These are phyloP conservation scores for Cosmorhoe ocellata DNA, from an alignment of 2,888 invertebrate genomes.

Conservation along the genomic window DNA sequence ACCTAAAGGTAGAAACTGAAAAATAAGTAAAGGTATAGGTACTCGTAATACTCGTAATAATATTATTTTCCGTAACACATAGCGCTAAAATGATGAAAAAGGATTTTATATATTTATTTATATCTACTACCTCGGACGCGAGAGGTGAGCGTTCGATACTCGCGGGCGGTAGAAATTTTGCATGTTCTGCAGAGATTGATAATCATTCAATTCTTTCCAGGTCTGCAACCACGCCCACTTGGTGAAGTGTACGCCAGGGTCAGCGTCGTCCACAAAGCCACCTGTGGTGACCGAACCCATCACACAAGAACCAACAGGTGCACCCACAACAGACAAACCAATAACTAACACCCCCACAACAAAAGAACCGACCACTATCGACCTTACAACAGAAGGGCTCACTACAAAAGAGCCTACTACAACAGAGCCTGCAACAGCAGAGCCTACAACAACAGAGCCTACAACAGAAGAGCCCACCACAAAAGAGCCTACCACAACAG, in stretches of 20 bases:
- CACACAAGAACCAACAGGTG: slow-evolving; percentile 2
- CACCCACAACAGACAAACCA: slow-evolving; percentile 2
- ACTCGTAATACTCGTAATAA: too few species aligned
- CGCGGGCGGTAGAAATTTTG: too few species aligned
- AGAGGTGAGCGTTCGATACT: too few species aligned
- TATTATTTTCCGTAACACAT: too few species aligned
- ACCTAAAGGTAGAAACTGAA: too few species aligned
- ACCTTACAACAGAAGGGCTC: slow-evolving; percentile 5
- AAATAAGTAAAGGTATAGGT: too few species aligned
- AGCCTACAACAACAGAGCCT: slow-evolving; percentile 1
- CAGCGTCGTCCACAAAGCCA: slow-evolving; percentile 5
- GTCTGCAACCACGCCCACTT: slow-evolving; percentile 38
- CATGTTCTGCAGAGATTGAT: too few species aligned
- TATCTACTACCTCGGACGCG: too few species aligned
- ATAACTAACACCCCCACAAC: slow-evolving; percentile 12
- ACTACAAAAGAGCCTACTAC: slow-evolving; percentile 4
- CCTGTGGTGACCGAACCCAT: slow-evolving; percentile 6
- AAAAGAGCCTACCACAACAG: slow-evolving; percentile 1
- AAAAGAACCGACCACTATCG: slow-evolving; percentile 1
- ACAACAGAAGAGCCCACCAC: slow-evolving; percentile 2
- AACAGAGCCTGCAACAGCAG: slow-evolving; percentile 5
- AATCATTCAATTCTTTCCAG: slow-evolving; percentile 27
- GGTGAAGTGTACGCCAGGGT: slow-evolving; percentile 31
- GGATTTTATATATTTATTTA: too few species aligned
- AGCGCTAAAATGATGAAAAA: too few species aligned